Evolutionary conservation across 2,888 invertebrate genomes (phyloP), one percentile per base, ranked within the genome.

Genomic region (Therioaphis trifolii): DNA sequence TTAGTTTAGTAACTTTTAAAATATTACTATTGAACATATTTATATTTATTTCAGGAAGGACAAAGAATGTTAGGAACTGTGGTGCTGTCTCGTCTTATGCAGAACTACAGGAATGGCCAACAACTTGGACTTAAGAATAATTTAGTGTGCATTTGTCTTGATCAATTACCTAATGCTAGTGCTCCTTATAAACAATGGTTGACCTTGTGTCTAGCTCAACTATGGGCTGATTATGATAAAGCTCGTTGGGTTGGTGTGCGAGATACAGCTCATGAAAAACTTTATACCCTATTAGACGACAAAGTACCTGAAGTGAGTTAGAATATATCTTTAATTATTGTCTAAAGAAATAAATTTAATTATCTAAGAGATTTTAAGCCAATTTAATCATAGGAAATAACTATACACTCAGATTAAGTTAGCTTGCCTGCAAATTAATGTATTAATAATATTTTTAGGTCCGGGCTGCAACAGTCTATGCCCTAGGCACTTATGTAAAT

Each of bases 231-330:
- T 88, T 95, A 93, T 88, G 95, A 96, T 87, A 93, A 93, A 87
- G 95, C 95, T 9, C 92, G 96, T 86, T 98, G 99, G 98, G 96
- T 96, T 84, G 99, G 97, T 24, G 98, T 96, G 29, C 91, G 99
- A 15, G 97, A 98, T 89, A 93, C 94, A 87, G 98, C 98, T n/a
- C 97, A 98, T 89, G 98, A 98, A 89, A 98, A 98, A 89, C 91
- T 99, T 15, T 95, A 93, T 88, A 92, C 91, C 72, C 90, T 97
- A 86, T 90, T 98, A 77, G 91, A 91, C 85, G 97, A 98, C 90
- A 91, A 92, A 2, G 92, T 93, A 68, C 96, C 98, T 0, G 98
- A 98, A 91, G 97, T 95, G 85, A 82, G 84, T 74, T 35, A 7
- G 7, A 35, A 35, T 35, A 35, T 35, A 35, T 35, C 3, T 35